Base-by-base conservation (phyloP, 2,113 vertebrate species). In the Prolemur simus region DNA sequence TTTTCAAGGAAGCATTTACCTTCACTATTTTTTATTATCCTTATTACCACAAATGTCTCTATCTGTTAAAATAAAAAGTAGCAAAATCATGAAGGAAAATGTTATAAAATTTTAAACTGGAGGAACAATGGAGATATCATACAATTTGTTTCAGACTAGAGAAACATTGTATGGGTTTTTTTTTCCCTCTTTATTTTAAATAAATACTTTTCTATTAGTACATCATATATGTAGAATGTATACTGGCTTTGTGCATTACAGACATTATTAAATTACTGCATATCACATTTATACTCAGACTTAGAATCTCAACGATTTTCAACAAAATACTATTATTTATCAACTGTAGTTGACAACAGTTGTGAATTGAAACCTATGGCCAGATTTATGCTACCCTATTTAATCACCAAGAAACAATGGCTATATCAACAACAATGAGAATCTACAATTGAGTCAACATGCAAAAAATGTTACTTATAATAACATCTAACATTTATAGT, bases 11-110 rank as follows among this genome's bases (percentile, higher is more conserved):
- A 63, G 11, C 14, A 74, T 88, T 91, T 71, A 84, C 87, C 69
- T 96, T 86, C 71, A 92, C 82, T 81, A 42, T 54, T 87, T 92
- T 68, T 58, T 37, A 58, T 76, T 92, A 60, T 18, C 14, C 6
- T 91, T 49, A 74, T 96, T 95, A 97, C 58, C 94, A n/a, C 9
- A 77, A 96, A 0, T 58, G 34, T 63, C 91, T 91, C 23, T 47
- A 42, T 54, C 10, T 12, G 13, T 80, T 95, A 69, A 81, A 88
- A 6, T 2, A 87, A 32, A 89, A 96, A 68, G 1, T 3, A 29
- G 66, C 0, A 64, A 88, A 34, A 78, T 54, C 68, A 80, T 2
- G 0, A 6, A 85, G 20, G 29, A 92, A 95, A 69, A 0, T 68
- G 8, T 71, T 52, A 81, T 25, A 0, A 47, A 76, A 73, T 23